A percentile compares a stretch with the other conserved stretches of the same genome.
Evolutionary conservation across 2,113 vertebrate genomes (phyloP).

Genomic region (Orthonyx spaldingii): DNA sequence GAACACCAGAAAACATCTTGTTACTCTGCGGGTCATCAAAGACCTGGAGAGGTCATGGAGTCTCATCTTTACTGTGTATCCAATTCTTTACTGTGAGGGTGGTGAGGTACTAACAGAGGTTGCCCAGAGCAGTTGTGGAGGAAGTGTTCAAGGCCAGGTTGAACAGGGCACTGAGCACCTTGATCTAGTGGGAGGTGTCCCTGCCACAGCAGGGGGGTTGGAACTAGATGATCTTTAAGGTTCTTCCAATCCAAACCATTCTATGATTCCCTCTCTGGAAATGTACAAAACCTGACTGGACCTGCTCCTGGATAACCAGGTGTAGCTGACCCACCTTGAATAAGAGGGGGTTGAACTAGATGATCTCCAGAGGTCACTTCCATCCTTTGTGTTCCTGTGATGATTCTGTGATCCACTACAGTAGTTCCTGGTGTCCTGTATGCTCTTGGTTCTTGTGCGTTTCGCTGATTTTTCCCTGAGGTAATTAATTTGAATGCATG

Average conservation of each 20-base stretch:
- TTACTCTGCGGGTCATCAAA: background rate
- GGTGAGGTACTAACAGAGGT: background rate
- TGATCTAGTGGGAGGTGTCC: background rate
- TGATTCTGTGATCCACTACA: background rate
- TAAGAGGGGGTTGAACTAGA: background rate
- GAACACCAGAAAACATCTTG: background rate
- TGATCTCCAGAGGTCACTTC: background rate
- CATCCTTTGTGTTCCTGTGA: background rate
- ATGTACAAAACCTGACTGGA: background rate
- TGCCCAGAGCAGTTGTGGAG: background rate
- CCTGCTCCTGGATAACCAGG: accelerated
- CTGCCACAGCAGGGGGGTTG: background rate
- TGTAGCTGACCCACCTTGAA: background rate
- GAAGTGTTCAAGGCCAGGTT: background rate
- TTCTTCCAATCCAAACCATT: background rate
- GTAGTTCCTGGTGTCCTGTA: background rate
- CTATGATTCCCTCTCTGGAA: background rate
- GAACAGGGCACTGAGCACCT: background rate
- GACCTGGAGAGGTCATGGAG: background rate
- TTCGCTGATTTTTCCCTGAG: background rate
- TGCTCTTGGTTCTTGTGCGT: background rate
- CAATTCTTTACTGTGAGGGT: background rate
- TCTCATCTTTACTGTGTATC: background rate
- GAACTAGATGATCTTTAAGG: background rate
- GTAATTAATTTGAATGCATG: background rate